Evolutionary conservation across 2,888 invertebrate genomes (phyloP).

Genomic region (Tryphoninae sp.): DNA sequence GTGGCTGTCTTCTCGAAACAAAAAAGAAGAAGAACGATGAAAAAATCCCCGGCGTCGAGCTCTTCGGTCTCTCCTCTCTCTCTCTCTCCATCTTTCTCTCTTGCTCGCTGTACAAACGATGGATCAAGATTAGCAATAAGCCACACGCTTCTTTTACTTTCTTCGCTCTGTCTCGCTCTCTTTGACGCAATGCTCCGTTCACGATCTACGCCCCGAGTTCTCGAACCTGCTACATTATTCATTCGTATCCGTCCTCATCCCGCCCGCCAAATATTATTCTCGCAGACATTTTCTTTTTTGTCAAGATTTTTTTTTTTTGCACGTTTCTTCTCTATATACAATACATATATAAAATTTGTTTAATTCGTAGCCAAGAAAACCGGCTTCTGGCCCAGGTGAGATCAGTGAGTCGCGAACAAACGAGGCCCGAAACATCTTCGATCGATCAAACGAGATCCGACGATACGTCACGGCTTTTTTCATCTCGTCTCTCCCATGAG

Average conservation of each 20-base stretch:
- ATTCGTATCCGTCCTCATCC: constrained; percentile 30
- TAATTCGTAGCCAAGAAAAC: constrained; percentile 20
- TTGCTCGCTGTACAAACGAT: constrained; percentile 35
- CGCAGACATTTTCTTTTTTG: not conserved
- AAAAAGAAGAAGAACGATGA: constrained; percentile 1
- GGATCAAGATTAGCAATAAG: constrained; percentile 64
- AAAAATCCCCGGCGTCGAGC: constrained; percentile 10
- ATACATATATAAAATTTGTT: too few species aligned
- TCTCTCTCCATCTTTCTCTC: not conserved
- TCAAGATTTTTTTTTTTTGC: constrained; percentile 13
- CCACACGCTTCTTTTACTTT: constrained; percentile 52
- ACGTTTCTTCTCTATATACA: not conserved
- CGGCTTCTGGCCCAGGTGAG: constrained; percentile 41
- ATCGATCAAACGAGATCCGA: constrained; percentile 46
- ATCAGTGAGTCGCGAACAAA: constrained; percentile 12
- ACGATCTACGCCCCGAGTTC: not conserved
- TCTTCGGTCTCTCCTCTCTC: not conserved
- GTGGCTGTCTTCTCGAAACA: not conserved
- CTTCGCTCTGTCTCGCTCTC: not conserved
- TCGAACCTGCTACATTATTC: constrained; percentile 57
- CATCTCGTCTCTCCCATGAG: constrained; percentile 1
- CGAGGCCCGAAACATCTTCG: constrained; percentile 4
- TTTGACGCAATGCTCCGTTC: not conserved
- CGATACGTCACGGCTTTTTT: constrained; percentile 8
- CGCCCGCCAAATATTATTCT: constrained; percentile 31